phyloP scores from a whole-genome alignment of 2,113 vertebrate genomes.

The Lontra canadensis region DNA sequence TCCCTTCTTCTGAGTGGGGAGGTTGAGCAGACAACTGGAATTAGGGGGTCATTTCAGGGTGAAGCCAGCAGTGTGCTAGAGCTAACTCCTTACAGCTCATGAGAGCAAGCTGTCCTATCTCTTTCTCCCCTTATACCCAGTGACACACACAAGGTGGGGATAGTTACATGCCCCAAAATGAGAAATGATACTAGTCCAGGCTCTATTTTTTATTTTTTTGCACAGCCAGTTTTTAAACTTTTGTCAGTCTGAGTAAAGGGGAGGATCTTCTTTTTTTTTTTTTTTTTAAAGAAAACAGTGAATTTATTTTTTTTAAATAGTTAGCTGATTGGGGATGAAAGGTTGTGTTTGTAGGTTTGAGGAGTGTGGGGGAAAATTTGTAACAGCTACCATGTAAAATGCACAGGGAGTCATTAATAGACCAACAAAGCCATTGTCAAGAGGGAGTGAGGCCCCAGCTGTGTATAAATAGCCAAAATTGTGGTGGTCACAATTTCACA shows the following conservation, averaged over 20 bases:
- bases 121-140: neutral
- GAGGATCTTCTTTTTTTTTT: neutral
- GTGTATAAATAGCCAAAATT: neutral
- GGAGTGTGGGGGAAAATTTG: neutral
- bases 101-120: fast-evolving
- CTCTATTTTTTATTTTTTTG: no score
- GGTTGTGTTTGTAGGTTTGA: neutral
- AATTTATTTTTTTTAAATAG: neutral
- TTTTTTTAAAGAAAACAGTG: neutral
- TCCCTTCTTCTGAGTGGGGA: neutral
- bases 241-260: neutral
- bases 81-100: fast-evolving
- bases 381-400: neutral
- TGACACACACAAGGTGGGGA: neutral
- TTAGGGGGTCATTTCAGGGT: fast-evolving
- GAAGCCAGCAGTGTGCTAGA: fast-evolving
- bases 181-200: neutral
- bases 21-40: neutral
- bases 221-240: neutral
- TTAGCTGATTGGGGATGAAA: conserved; percentile 7
- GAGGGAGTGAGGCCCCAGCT: neutral
- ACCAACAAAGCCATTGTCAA: neutral
- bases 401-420: neutral
- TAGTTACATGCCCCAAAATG: neutral
- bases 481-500: neutral